Evolutionary conservation across 2,113 vertebrate species (phyloP), one percentile per base, ranked within the genome.

Genomic region (Pachypanchax playfairii): DNA sequence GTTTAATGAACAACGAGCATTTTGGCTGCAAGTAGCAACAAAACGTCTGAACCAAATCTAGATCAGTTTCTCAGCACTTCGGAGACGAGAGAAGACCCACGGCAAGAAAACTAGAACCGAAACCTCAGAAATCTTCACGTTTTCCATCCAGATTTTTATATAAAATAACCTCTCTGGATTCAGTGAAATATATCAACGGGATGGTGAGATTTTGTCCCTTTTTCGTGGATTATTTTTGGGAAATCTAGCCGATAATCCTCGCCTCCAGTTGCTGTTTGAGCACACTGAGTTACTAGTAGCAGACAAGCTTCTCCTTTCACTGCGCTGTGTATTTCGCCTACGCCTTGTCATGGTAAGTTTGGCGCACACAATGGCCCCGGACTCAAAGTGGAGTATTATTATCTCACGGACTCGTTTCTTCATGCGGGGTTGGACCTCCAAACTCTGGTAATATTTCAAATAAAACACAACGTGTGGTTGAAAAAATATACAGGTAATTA

Each of bases 1-100:
- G 91, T 96, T 98, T 98, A 99, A 98, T 98, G 96, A 98, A 97
- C 95, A 96, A 98, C 95, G 93, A 93, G 92, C 89, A 90, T 91
- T 96, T 51, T 96, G 90, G 60, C 84, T 92, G 93, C 81, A 84
- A 91, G 93, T 89, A 92, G 74, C 50, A 22, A 3, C 29, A 35
- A 9, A 29, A 65, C 91, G 89, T 91, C 87, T 87, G 86, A 79
- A 87, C 63, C 85, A 75, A 86, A 93, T 80, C 85, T 89, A 92
- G 74, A 92, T 74, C 90, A 90, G 93, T 81, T 93, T 93, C 87
- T 73, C 58, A 69, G 78, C 75, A 35, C 41, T 1, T 51, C 75
- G 80, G 87, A 55, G 51, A 15, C 68, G 43, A 28, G 35, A 70
- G 54, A 42, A 74, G 59, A 68, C 36, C 55, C 76, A 21, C 65